Conservation (phyloP, 2,113 vertebrate genomes). For the Chionodraco myersi region DNA sequence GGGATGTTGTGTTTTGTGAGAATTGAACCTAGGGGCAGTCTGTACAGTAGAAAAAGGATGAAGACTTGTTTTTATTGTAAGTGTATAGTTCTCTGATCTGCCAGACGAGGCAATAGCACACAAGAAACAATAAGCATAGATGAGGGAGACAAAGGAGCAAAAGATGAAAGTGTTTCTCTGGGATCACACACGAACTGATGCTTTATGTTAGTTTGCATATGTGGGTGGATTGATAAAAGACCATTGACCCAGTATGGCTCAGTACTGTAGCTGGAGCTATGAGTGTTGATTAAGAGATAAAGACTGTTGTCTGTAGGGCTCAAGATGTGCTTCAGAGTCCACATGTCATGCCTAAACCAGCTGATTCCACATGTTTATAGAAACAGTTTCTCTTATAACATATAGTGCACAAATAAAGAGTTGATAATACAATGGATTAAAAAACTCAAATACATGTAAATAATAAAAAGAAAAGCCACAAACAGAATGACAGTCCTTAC, state of each 20-base stretch:
- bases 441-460: not conserved
- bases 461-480: not conserved
- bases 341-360: not conserved
- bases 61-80: not conserved
- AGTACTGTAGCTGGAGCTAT: not conserved
- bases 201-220: not conserved
- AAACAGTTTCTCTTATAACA: too few relatives aligned
- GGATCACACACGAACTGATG: not conserved
- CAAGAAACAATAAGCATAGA: slow-evolving; percentile 7
- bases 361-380: not conserved
- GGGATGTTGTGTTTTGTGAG: too few relatives aligned
- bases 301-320: not conserved
- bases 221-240: not conserved
- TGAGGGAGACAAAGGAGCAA: not conserved
- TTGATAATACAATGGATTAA: not conserved
- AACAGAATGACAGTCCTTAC: slow-evolving; percentile 80
- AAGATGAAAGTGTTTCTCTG: not conserved
- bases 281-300: not conserved
- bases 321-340: not conserved
- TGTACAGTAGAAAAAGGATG: too few relatives aligned
- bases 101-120: slow-evolving; percentile 48
- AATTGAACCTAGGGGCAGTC: too few relatives aligned
- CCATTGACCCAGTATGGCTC: not conserved
- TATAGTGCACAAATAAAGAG: not conserved
- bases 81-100: slow-evolving; percentile 14